phyloP scores from a whole-genome alignment of 1,140 invertebrate species.

The Nymphalis io region DNA sequence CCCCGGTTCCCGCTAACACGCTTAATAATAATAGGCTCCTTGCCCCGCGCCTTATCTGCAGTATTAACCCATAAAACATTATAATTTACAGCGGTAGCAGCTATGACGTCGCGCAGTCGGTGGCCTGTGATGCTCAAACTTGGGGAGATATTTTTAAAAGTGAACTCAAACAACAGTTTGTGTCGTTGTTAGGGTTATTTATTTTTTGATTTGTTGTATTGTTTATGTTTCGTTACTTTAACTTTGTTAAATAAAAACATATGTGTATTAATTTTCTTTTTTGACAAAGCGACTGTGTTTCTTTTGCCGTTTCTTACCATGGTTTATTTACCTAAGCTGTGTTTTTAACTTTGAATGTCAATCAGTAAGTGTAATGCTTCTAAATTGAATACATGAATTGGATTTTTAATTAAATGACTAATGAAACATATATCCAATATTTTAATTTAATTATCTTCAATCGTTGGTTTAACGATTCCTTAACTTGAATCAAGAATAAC shows the following conservation, averaged over 20 bases:
- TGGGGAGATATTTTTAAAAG: slow-evolving; percentile 31
- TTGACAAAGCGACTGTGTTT: too few relatives aligned
- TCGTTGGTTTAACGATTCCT: too few relatives aligned
- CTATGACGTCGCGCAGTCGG: slow-evolving; percentile 63
- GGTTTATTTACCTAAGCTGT: too few relatives aligned
- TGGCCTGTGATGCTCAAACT: slow-evolving; percentile 49
- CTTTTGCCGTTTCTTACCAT: too few relatives aligned
- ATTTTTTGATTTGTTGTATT: slow-evolving; percentile 22
- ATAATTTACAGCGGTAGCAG: slow-evolving; percentile 74
- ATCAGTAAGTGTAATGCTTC: too few relatives aligned
- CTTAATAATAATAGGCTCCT: slow-evolving; percentile 78
- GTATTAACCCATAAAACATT: slow-evolving; percentile 81
- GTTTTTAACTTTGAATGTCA: too few relatives aligned
- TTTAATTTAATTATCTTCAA: too few relatives aligned
- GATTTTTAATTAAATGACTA: too few relatives aligned
- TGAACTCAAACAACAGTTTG: slow-evolving; percentile 17
- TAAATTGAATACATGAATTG: too few relatives aligned
- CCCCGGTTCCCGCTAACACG: slow-evolving; percentile 59
- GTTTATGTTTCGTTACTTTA: slow-evolving; percentile 11
- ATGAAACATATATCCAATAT: too few relatives aligned
- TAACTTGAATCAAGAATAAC: too few relatives aligned
- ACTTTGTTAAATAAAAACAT: not conserved
- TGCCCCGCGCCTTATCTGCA: slow-evolving; percentile 75
- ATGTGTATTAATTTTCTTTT: not conserved
- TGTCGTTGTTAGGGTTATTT: slow-evolving; percentile 16